phyloP scores from a whole-genome alignment of 2,113 vertebrate species.

The Trachemys scripta region DNA sequence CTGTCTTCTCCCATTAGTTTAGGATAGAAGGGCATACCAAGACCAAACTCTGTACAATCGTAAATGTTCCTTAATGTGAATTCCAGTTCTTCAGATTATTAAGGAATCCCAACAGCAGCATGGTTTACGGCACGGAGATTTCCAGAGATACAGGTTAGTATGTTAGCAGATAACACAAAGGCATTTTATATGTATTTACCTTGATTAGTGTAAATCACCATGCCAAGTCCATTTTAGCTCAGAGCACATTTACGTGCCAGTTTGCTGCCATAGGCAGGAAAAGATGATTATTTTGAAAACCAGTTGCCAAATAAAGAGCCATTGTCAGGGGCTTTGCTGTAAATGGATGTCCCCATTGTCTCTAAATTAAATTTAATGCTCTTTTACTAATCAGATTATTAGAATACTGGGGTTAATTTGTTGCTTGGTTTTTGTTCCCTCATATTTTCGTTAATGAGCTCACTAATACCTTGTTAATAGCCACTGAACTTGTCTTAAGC shows the following conservation, averaged over 20 bases:
- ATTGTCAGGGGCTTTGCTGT: fast-evolving
- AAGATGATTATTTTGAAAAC: background rate
- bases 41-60: background rate
- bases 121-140: slow-evolving; percentile 96
- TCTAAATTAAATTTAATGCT: fast-evolving
- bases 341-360: fast-evolving
- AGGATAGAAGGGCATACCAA: background rate
- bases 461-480: background rate
- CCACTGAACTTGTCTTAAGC: background rate
- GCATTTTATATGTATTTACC: background rate
- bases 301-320: background rate
- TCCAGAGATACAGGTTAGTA: slow-evolving; percentile 97
- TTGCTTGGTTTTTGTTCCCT: background rate
- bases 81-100: slow-evolving; percentile 94
- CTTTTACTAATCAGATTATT: background rate
- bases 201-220: background rate
- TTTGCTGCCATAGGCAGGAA: background rate
- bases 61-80: slow-evolving; percentile 79
- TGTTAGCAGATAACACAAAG: background rate
- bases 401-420: background rate
- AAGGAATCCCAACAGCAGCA: slow-evolving; percentile 99
- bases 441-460: background rate
- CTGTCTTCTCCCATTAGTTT: background rate
- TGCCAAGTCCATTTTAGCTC: background rate
- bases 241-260: background rate